These are phyloP conservation scores for Ricordea florida DNA, from an alignment of 92 coral and sea anemone species.

Conservation along the genomic window DNA sequence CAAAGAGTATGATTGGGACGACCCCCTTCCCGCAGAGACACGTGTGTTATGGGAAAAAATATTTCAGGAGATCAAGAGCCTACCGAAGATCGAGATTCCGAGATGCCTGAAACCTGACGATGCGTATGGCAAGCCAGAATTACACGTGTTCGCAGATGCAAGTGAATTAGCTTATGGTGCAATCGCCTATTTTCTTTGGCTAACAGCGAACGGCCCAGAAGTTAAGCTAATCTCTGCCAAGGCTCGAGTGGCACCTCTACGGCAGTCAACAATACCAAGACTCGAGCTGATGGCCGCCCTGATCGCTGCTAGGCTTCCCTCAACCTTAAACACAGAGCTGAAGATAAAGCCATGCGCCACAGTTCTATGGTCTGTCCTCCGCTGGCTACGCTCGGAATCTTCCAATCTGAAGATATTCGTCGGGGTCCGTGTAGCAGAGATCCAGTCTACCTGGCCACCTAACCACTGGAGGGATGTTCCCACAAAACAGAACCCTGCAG, in stretches of 20 bases:
- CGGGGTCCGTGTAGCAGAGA: slow-evolving; percentile 45
- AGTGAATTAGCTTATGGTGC: slow-evolving; percentile 45
- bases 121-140: slow-evolving; percentile 32
- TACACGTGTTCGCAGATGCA: slow-evolving; percentile 59
- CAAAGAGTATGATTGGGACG: slow-evolving; percentile 56
- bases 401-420: slow-evolving; percentile 24
- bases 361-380: slow-evolving; percentile 33
- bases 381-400: slow-evolving; percentile 36
- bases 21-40: slow-evolving; percentile 44
- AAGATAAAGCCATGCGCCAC: slow-evolving; percentile 21
- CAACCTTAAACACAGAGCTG: slow-evolving; percentile 7
- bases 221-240: slow-evolving; percentile 16
- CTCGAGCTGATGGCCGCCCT: slow-evolving; percentile 41
- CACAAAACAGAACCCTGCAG: slow-evolving; percentile 46
- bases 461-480: slow-evolving; percentile 21
- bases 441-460: slow-evolving; percentile 43
- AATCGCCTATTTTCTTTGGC: slow-evolving; percentile 49
- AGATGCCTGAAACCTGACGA: slow-evolving; percentile 46
- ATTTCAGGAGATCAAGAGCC: slow-evolving; percentile 41
- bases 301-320: slow-evolving; percentile 1
- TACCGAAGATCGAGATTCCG: slow-evolving; percentile 26
- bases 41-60: slow-evolving; percentile 13
- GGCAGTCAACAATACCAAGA: background rate
- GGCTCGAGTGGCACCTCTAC: slow-evolving; percentile 17
- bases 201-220: slow-evolving; percentile 25